phyloP scores from a whole-genome alignment of 2,888 invertebrate genomes.

The Mechanitis mazaeus region DNA sequence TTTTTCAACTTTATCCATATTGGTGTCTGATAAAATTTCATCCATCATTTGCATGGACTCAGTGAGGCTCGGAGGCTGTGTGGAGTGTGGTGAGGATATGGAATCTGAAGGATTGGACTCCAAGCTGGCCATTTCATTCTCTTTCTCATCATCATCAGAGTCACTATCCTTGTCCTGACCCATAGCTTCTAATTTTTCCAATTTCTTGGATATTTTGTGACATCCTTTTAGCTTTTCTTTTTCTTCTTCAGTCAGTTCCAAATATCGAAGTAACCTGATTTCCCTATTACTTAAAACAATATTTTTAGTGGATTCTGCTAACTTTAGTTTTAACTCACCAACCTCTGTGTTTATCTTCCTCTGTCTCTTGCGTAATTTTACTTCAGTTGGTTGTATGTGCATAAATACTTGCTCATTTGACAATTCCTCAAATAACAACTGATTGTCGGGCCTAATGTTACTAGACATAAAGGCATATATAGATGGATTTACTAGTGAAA shows the following conservation, averaged over 20 bases:
- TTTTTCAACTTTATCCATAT: constrained; percentile 89
- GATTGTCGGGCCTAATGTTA: constrained; percentile 83
- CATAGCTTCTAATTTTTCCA: constrained; percentile 91
- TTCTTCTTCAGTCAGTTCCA: constrained; percentile 94
- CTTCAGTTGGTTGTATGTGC: constrained; percentile 90
- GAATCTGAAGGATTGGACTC: constrained; percentile 88
- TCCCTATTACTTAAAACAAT: constrained; percentile 94
- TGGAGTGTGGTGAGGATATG: constrained; percentile 84
- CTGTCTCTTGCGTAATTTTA: constrained; percentile 91
- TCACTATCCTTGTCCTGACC: constrained; percentile 86
- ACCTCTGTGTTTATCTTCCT: constrained; percentile 94
- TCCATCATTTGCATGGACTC: constrained; percentile 94
- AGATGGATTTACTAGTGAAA: constrained; percentile 90
- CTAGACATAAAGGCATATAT: constrained; percentile 83
- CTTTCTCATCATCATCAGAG: constrained; percentile 83
- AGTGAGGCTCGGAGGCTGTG: constrained; percentile 88
- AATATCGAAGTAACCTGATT: constrained; percentile 90
- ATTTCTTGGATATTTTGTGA: constrained; percentile 93
- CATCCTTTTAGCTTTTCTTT: constrained; percentile 93
- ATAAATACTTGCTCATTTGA: constrained; percentile 92
- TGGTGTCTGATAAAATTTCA: constrained; percentile 86
- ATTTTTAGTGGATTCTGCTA: constrained; percentile 88
- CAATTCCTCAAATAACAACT: constrained; percentile 85
- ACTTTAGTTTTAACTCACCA: constrained; percentile 87
- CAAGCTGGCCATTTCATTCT: constrained; percentile 87